phyloP scores from a whole-genome alignment of 2,888 invertebrate species.

The Aleiodes leptofemur region DNA sequence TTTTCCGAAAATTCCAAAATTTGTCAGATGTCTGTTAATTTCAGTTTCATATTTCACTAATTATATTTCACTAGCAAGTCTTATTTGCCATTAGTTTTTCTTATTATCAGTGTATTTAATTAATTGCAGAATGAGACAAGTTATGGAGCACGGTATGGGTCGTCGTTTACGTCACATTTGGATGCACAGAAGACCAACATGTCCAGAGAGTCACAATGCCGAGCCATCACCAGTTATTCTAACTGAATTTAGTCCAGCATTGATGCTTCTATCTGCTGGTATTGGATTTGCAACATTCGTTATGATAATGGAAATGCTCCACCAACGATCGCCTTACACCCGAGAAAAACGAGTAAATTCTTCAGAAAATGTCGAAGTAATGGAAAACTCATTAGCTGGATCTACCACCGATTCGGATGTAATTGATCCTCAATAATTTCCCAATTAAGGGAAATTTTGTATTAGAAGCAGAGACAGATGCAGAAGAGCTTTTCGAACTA shows the following conservation, averaged over 20 bases:
- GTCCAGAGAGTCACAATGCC: conserved; percentile 64
- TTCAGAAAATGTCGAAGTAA: not conserved
- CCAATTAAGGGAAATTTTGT: no score
- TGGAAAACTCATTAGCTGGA: not conserved
- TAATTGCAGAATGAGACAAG: conserved; percentile 59
- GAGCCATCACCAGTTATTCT: conserved; percentile 62
- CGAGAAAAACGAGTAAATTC: not conserved
- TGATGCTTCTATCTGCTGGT: conserved; percentile 60
- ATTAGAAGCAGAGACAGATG: no score
- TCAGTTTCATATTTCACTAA: no score
- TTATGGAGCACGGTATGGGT: conserved; percentile 61
- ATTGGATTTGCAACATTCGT: conserved; percentile 52
- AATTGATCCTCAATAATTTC: not conserved
- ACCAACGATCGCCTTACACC: not conserved
- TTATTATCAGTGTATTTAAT: not conserved
- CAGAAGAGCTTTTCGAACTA: no score
- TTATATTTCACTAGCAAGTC: no score
- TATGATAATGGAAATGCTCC: conserved; percentile 55
- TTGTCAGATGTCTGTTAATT: no score
- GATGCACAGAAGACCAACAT: conserved; percentile 61
- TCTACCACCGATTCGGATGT: not conserved
- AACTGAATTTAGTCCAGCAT: conserved; percentile 64
- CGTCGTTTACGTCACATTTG: conserved; percentile 59
- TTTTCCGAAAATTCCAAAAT: no score
- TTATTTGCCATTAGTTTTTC: no score